A percentile compares a stretch with the other conserved stretches of the same genome.
phyloP scores from a whole-genome alignment of 1,140 invertebrate species.

The Drosophila fuyamai region DNA sequence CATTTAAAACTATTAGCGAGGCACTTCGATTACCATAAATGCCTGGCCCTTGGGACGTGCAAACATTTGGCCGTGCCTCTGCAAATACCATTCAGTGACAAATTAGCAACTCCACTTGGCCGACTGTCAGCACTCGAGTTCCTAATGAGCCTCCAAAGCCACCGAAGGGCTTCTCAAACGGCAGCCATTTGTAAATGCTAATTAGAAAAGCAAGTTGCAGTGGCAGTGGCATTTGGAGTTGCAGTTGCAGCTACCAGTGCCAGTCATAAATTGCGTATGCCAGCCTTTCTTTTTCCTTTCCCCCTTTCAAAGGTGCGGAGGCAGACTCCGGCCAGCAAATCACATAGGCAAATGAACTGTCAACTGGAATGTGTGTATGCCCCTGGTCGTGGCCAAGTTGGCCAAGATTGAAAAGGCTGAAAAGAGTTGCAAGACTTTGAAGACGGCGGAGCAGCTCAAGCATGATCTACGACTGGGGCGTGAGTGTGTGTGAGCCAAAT shows the following conservation, averaged over 20 bases:
- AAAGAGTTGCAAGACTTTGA: too few species aligned
- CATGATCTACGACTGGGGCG: conserved; percentile 71
- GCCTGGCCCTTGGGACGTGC: conserved; percentile 1
- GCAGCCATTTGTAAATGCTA: conserved; percentile 79
- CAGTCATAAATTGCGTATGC: conserved; percentile 69
- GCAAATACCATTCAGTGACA: conserved; percentile 49
- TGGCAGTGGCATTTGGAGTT: conserved; percentile 19
- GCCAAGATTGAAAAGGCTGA: background rate
- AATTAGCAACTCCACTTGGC: conserved; percentile 38
- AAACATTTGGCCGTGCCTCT: conserved; percentile 26
- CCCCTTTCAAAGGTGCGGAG: background rate
- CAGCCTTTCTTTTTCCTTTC: conserved; percentile 26
- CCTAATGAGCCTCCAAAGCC: conserved; percentile 58
- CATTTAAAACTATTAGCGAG: background rate
- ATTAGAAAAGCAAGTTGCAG: conserved; percentile 70
- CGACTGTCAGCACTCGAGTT: conserved; percentile 54
- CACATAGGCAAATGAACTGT: conserved; percentile 79
- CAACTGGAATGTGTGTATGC: conserved; percentile 74
- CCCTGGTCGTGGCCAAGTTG: conserved; percentile 8
- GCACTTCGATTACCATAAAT: conserved; percentile 21
- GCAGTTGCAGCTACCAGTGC: conserved; percentile 18
- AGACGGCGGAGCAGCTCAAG: conserved; percentile 7
- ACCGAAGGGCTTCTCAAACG: conserved; percentile 35
- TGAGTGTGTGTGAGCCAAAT: conserved; percentile 68
- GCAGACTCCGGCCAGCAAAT: conserved; percentile 48